Evolutionary conservation across 1,140 invertebrate species (phyloP).

Genomic region (Acromyrmex heyeri): DNA sequence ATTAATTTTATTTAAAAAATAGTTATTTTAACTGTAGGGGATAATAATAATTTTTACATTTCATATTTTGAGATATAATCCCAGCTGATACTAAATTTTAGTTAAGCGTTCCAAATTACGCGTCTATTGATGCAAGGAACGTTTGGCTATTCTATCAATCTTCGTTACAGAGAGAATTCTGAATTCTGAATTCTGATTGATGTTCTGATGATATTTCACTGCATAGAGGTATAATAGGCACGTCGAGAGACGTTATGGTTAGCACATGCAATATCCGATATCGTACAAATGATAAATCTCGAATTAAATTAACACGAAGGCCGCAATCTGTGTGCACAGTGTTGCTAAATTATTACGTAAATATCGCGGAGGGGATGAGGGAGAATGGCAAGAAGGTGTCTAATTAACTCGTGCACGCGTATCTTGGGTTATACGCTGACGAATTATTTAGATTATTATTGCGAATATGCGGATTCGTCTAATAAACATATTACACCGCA

Average conservation of each 20-base stretch:
- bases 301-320: slow-evolving; percentile 37
- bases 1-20: not conserved
- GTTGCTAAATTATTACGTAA: slow-evolving; percentile 20
- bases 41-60: not conserved
- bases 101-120: not conserved
- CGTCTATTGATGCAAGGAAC: not conserved
- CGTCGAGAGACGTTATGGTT: not conserved
- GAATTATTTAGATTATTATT: slow-evolving; percentile 38
- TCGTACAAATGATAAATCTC: slow-evolving; percentile 24
- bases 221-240: slow-evolving; percentile 1
- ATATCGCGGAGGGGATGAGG: not conserved
- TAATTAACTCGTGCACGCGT: slow-evolving; percentile 31
- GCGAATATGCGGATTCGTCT: slow-evolving; percentile 33
- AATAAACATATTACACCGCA: slow-evolving; percentile 49
- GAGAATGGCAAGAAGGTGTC: slow-evolving; percentile 32
- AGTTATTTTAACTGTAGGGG: not conserved
- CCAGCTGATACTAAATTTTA: not conserved
- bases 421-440: not conserved
- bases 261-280: slow-evolving; percentile 24
- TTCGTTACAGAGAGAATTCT: slow-evolving; percentile 10
- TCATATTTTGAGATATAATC: not conserved
- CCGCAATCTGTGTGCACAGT: not conserved
- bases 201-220: slow-evolving; percentile 10
- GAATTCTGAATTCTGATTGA: slow-evolving; percentile 19
- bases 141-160: slow-evolving; percentile 23